Evolutionary conservation across 1,140 invertebrate species (phyloP).

Genomic region (Sitobion miscanthi): DNA sequence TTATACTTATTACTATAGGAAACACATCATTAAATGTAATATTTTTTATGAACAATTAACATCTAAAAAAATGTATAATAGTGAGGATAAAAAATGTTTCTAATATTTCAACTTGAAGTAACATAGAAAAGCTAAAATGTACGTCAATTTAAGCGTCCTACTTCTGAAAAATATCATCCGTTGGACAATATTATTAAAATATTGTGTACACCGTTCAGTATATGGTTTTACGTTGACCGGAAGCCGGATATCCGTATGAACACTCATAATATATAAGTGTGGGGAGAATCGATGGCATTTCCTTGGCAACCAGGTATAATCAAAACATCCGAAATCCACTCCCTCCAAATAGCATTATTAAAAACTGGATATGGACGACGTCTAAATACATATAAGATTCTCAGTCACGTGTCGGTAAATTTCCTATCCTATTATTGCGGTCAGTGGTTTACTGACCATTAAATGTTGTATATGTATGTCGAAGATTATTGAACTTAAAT

Average conservation of each 20-base stretch:
- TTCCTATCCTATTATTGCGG: conserved; percentile 41
- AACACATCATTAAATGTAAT: neutral
- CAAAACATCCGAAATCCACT: conserved; percentile 45
- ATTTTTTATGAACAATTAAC: neutral
- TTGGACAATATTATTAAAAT: conserved; percentile 23
- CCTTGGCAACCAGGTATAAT: conserved; percentile 54
- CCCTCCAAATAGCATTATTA: conserved; percentile 13
- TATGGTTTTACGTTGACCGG: neutral
- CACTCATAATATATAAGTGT: conserved; percentile 10
- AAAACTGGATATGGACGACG: conserved; percentile 33
- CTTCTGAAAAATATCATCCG: neutral
- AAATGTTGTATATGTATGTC: neutral
- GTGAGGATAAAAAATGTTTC: neutral
- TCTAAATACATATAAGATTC: conserved; percentile 22
- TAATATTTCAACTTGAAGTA: neutral
- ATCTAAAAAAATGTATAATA: neutral
- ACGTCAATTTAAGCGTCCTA: neutral
- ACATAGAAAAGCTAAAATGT: neutral
- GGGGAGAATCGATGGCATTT: conserved; percentile 52
- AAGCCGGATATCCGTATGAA: conserved; percentile 49
- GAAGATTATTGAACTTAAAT: conserved; percentile 23
- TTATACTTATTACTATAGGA: neutral
- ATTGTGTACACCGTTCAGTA: neutral
- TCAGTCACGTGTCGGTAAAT: conserved; percentile 19
- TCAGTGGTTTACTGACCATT: conserved; percentile 40